phyloP scores from a whole-genome alignment of 1,140 invertebrate genomes.

The Drosophila equinoxialis region DNA sequence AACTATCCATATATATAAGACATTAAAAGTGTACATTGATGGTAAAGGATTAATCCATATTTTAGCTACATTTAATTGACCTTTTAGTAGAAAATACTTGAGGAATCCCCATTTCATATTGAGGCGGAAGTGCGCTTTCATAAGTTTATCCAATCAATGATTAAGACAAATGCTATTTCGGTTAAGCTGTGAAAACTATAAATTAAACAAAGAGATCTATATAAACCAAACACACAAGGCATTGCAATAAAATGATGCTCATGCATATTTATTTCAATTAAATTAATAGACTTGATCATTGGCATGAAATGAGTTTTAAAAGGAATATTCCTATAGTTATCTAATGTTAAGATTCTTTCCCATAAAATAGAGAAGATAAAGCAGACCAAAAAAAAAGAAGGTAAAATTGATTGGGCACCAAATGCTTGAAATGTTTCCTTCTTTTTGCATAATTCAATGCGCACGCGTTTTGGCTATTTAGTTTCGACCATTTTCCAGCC shows the following conservation, averaged over 20 bases:
- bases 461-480: conserved; percentile 63
- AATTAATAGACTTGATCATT: not conserved
- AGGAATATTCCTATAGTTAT: conserved; percentile 20
- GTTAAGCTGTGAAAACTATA: not conserved
- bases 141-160: too few species aligned
- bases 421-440: conserved; percentile 37
- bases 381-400: conserved; percentile 3
- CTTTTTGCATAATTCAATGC: conserved; percentile 70
- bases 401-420: conserved; percentile 47
- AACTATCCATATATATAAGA: too few species aligned
- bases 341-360: conserved; percentile 17
- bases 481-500: conserved; percentile 52
- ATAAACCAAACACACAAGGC: not conserved
- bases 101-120: too few species aligned
- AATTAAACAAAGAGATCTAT: not conserved
- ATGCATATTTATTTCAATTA: not conserved
- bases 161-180: too few species aligned
- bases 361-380: conserved; percentile 18
- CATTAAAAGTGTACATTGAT: too few species aligned
- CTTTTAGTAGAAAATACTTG: too few species aligned
- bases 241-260: not conserved
- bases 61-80: too few species aligned
- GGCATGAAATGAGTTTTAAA: not conserved
- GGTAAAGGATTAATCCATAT: too few species aligned
- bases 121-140: too few species aligned